Evolutionary conservation across 2,113 vertebrate genomes (phyloP).

Genomic region (Motacilla tschutschensis): DNA sequence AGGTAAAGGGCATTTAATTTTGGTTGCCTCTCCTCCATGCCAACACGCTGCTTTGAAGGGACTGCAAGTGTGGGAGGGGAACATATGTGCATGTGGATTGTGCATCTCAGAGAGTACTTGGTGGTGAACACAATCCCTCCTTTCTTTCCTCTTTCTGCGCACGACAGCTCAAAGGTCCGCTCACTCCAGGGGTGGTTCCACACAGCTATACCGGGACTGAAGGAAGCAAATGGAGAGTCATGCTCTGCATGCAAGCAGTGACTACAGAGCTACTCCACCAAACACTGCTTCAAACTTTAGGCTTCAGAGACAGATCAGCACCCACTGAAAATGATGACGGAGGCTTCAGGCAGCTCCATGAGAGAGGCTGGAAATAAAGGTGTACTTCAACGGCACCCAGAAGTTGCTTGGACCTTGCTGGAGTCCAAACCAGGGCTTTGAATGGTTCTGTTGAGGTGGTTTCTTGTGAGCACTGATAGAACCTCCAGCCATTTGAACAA

Average conservation of each 20-base stretch:
- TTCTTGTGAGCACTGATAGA: background rate
- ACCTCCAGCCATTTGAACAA: background rate
- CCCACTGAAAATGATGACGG: background rate
- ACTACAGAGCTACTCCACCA: background rate
- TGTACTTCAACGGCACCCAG: background rate
- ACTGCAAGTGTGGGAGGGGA: slow-evolving; percentile 44
- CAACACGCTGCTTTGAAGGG: slow-evolving; percentile 23
- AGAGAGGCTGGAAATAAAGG: background rate
- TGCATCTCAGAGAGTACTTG: slow-evolving; percentile 23
- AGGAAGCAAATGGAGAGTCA: background rate
- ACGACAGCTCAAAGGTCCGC: fast-evolving
- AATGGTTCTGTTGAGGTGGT: background rate
- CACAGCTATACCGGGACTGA: fast-evolving
- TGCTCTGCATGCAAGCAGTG: background rate
- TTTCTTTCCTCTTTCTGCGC: background rate
- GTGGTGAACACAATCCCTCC: background rate
- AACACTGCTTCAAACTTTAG: background rate
- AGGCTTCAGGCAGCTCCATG: background rate
- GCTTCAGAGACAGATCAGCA: background rate
- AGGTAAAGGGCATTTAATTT: slow-evolving; percentile 52
- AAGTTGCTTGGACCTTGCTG: background rate
- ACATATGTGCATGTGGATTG: slow-evolving; percentile 56
- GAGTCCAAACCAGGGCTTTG: background rate
- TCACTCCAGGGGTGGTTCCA: background rate
- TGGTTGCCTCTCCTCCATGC: slow-evolving; percentile 19